Conservation (phyloP, 2,113 vertebrate genomes). For the Lamprologus tigripictilis region DNA sequence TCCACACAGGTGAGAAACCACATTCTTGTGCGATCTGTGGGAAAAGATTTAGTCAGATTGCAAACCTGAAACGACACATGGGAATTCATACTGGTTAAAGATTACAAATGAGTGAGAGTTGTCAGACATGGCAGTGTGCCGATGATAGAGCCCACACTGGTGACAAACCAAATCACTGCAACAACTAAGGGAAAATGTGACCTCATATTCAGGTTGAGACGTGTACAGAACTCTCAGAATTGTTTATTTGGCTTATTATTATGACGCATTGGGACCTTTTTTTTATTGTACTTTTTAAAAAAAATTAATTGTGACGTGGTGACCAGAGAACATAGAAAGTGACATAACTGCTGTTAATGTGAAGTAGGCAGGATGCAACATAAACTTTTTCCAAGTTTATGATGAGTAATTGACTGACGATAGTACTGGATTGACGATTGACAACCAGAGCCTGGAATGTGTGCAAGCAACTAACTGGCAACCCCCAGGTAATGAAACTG, state of each 20-base stretch:
- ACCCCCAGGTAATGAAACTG: neutral
- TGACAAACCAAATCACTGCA: neutral
- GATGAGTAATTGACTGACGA: neutral
- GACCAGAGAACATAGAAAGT: neutral
- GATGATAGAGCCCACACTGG: neutral
- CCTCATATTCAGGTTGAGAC: neutral
- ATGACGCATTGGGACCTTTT: accelerated
- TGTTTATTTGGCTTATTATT: neutral
- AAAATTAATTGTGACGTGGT: accelerated
- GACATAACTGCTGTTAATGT: neutral
- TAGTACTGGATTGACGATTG: neutral
- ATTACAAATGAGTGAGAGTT: neutral
- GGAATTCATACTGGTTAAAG: neutral
- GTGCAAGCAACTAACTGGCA: neutral
- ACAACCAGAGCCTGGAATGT: neutral
- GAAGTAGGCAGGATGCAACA: neutral
- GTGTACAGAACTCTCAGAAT: neutral
- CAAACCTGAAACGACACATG: neutral
- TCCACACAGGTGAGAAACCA: neutral
- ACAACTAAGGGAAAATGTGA: neutral
- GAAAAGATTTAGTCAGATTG: neutral
- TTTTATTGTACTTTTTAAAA: neutral
- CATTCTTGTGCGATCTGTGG: neutral
- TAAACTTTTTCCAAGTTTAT: neutral
- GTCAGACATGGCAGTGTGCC: neutral